phyloP scores from a whole-genome alignment of 2,797 vertebrate species.

The Dicrostonyx torquatus region DNA sequence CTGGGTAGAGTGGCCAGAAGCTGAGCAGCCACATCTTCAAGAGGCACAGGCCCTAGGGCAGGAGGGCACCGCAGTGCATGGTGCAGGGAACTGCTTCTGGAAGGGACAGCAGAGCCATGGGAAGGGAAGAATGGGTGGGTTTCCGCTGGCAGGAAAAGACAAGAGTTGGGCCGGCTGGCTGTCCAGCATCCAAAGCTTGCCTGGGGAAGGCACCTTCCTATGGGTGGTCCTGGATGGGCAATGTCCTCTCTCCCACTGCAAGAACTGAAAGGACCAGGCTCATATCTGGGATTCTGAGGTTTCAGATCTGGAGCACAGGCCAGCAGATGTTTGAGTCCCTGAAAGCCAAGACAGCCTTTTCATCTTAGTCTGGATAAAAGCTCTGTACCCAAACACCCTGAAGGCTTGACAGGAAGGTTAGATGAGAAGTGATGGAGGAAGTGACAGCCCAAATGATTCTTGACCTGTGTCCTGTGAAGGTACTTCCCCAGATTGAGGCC shows the following conservation, averaged over 20 bases:
- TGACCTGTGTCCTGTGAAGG: not conserved
- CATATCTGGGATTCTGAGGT: not conserved
- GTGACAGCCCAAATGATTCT: not conserved
- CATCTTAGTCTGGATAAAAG: not conserved
- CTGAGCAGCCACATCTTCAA: not conserved
- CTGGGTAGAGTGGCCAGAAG: no score
- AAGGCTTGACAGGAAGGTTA: not conserved
- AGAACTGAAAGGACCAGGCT: not conserved
- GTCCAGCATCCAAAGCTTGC: not conserved
- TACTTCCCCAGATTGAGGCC: not conserved
- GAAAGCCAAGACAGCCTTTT: not conserved
- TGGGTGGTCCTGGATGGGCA: not conserved
- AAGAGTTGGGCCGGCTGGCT: not conserved
- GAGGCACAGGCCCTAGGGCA: not conserved
- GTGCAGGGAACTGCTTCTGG: no score
- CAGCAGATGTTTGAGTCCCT: not conserved
- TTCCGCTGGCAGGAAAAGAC: not conserved
- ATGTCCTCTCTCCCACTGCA: not conserved
- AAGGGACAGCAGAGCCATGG: not conserved
- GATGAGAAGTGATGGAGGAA: not conserved
- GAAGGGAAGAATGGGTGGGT: not conserved
- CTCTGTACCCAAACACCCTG: not conserved
- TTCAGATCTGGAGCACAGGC: not conserved
- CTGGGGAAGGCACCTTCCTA: not conserved
- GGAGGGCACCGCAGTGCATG: not conserved